Conservation (phyloP, 2,113 vertebrate species). For the Zosterops hypoxanthus region DNA sequence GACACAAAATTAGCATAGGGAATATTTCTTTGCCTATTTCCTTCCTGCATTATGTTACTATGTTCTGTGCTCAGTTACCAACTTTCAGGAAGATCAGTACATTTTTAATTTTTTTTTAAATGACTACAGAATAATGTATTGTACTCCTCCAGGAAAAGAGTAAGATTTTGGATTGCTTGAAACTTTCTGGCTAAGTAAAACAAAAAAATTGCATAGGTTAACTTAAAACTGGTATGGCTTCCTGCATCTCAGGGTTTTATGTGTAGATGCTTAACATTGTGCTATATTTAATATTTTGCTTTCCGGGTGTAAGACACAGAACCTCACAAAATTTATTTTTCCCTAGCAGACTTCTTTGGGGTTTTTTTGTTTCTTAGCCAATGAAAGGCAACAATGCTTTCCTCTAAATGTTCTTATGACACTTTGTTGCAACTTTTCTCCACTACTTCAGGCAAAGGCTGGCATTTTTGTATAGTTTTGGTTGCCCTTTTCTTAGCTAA, state of each 20-base stretch:
- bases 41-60: not conserved
- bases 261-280: not conserved
- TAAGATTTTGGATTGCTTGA: not conserved
- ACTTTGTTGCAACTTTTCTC: not conserved
- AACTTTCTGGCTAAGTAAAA: not conserved
- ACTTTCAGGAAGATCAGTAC: not conserved
- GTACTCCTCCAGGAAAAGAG: not conserved
- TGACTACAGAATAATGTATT: not conserved
- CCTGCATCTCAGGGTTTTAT: fast-evolving
- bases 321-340: fast-evolving
- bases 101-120: not conserved
- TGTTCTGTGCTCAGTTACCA: not conserved
- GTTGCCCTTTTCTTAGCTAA: not conserved
- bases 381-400: not conserved
- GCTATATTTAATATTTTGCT: not conserved
- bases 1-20: not conserved
- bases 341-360: not conserved
- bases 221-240: not conserved
- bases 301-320: not conserved
- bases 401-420: not conserved
- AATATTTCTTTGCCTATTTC: not conserved
- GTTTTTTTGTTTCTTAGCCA: not conserved
- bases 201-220: not conserved
- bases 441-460: not conserved
- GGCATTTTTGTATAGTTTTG: not conserved